Evolutionary conservation across 2,113 vertebrate species (phyloP).

Genomic region (Pteronura brasiliensis): DNA sequence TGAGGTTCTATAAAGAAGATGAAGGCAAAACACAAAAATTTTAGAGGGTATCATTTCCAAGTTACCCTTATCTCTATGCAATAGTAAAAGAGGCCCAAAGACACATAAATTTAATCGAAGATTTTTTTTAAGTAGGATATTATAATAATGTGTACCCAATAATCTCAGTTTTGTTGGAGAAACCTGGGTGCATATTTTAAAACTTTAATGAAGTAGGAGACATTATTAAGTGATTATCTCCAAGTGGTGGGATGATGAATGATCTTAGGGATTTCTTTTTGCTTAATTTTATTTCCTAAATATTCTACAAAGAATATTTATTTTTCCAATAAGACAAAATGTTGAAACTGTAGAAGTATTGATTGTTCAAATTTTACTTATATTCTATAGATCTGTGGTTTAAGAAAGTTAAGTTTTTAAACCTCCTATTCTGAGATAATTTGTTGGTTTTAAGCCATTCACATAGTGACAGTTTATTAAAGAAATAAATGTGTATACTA

Average conservation of each 20-base stretch:
- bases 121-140: not conserved
- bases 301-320: not conserved
- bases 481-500: not conserved
- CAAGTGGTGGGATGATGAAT: not conserved
- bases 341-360: not conserved
- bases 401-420: not conserved
- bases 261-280: not conserved
- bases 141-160: not conserved
- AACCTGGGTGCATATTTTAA: not conserved
- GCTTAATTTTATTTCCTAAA: not conserved
- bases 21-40: not conserved
- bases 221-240: not conserved
- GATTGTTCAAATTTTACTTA: not conserved
- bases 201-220: not conserved
- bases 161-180: not conserved
- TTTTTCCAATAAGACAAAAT: not conserved
- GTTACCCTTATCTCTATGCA: not conserved
- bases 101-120: not conserved
- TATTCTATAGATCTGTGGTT: not conserved
- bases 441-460: not conserved
- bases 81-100: not conserved
- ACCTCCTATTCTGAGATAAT: not conserved
- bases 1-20: not conserved
- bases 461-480: not conserved
- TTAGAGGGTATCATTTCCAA: not conserved